Conservation (phyloP, 1,140 invertebrate species). For the Xylocopa sonorina region DNA sequence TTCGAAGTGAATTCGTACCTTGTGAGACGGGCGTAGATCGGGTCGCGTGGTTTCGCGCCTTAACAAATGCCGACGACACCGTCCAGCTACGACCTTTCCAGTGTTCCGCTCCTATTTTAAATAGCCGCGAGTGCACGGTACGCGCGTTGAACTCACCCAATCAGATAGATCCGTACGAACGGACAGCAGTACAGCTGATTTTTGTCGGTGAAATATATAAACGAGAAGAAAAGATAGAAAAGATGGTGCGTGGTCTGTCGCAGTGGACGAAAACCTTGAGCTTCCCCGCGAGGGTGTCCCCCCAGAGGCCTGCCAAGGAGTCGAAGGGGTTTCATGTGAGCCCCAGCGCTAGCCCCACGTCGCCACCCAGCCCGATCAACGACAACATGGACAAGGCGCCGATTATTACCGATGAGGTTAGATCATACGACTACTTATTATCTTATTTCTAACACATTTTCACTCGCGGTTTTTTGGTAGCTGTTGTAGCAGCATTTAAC, state of each 20-base stretch:
- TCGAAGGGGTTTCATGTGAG: slow-evolving; percentile 75
- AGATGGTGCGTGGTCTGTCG: slow-evolving; percentile 91
- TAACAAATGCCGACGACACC: slow-evolving; percentile 7
- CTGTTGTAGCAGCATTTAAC: not conserved
- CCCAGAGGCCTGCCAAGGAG: slow-evolving; percentile 88
- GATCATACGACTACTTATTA: slow-evolving; percentile 23
- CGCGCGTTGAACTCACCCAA: not conserved
- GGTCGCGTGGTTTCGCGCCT: no score
- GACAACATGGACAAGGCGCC: slow-evolving; percentile 80
- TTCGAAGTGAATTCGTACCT: slow-evolving; percentile 5
- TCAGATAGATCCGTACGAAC: not conserved
- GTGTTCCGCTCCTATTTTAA: not conserved
- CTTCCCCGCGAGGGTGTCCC: slow-evolving; percentile 90
- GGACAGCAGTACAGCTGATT: not conserved
- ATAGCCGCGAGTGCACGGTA: slow-evolving; percentile 14
- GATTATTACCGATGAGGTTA: slow-evolving; percentile 79
- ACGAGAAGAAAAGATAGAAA: slow-evolving; percentile 79
- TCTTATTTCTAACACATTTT: not conserved
- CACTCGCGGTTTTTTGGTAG: not conserved
- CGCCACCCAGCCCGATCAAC: slow-evolving; percentile 82
- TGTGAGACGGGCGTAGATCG: not conserved
- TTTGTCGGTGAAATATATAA: slow-evolving; percentile 23
- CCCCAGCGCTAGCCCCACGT: slow-evolving; percentile 80
- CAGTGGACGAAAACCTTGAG: slow-evolving; percentile 94
- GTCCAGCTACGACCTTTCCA: not conserved